These are phyloP conservation scores for Rana temporaria DNA, from an alignment of 2,113 vertebrate genomes.

Conservation along the genomic window DNA sequence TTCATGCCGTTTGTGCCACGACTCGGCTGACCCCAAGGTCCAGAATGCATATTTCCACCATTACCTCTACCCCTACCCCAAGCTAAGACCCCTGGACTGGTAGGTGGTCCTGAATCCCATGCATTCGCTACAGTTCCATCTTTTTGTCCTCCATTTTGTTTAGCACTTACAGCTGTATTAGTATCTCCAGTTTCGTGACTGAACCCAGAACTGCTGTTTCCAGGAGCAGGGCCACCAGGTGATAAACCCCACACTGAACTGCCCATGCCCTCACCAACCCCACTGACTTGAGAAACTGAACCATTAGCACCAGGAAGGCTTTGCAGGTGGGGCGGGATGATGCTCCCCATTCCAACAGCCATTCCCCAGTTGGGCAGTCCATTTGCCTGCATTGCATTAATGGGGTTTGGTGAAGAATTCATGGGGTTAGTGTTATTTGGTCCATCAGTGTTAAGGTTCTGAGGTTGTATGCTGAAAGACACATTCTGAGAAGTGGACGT, in stretches of 20 bases:
- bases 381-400: slow-evolving; percentile 82
- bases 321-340: slow-evolving; percentile 91
- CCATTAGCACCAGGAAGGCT: slow-evolving; percentile 86
- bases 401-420: slow-evolving; percentile 82
- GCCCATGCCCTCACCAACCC: slow-evolving; percentile 74
- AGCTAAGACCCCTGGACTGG: slow-evolving; percentile 79
- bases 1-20: slow-evolving; percentile 74
- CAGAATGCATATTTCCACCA: slow-evolving; percentile 78
- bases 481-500: slow-evolving; percentile 87
- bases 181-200: slow-evolving; percentile 89
- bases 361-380: slow-evolving; percentile 93
- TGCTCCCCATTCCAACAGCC: slow-evolving; percentile 85
- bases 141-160: slow-evolving; percentile 80
- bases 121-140: slow-evolving; percentile 75
- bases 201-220: slow-evolving; percentile 81
- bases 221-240: slow-evolving; percentile 76
- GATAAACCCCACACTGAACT: slow-evolving; percentile 81
- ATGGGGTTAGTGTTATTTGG: slow-evolving; percentile 96
- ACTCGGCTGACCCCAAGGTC: slow-evolving; percentile 84
- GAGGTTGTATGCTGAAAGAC: slow-evolving; percentile 95
- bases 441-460: slow-evolving; percentile 96
- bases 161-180: slow-evolving; percentile 82
- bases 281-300: slow-evolving; percentile 78
- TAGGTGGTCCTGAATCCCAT: slow-evolving; percentile 86
- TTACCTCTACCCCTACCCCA: slow-evolving; percentile 82